A percentile compares a stretch with the other conserved stretches of the same genome.
phyloP scores from a whole-genome alignment of 2,888 invertebrate genomes.

The Temnothorax ravouxi region DNA sequence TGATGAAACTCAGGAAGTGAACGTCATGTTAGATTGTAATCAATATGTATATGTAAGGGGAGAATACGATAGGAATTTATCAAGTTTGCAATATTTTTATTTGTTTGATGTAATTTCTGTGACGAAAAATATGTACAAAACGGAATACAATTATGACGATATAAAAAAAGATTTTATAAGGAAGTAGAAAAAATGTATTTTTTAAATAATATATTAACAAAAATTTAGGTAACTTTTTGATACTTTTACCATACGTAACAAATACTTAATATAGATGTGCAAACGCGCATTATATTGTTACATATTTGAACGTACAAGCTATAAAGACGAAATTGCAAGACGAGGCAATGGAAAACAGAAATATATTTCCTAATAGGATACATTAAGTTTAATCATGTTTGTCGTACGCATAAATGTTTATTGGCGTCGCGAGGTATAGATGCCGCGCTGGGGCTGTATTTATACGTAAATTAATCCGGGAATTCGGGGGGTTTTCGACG shows the following conservation, averaged over 20 bases:
- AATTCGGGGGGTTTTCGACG: slow-evolving; percentile 21
- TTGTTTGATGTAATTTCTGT: not conserved
- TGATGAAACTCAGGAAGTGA: not conserved
- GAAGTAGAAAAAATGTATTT: not conserved
- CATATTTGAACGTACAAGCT: not conserved
- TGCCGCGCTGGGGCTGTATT: not conserved
- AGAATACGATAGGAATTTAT: not conserved
- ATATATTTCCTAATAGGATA: not conserved
- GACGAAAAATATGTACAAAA: not conserved
- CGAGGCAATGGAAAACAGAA: slow-evolving; percentile 12
- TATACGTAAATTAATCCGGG: slow-evolving; percentile 32
- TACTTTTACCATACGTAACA: not conserved
- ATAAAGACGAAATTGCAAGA: not conserved
- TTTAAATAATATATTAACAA: not conserved
- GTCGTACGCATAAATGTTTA: slow-evolving; percentile 16
- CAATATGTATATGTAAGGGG: no score
- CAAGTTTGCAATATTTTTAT: not conserved
- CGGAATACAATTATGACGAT: not conserved
- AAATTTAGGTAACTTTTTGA: not conserved
- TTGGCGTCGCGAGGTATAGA: not conserved
- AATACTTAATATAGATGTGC: not conserved
- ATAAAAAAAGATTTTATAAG: not conserved
- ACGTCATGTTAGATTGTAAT: not conserved
- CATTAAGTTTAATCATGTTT: not conserved
- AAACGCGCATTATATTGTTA: not conserved